Base-by-base conservation (phyloP, 2,797 vertebrate genomes). In the Sebastes steindachneri region DNA sequence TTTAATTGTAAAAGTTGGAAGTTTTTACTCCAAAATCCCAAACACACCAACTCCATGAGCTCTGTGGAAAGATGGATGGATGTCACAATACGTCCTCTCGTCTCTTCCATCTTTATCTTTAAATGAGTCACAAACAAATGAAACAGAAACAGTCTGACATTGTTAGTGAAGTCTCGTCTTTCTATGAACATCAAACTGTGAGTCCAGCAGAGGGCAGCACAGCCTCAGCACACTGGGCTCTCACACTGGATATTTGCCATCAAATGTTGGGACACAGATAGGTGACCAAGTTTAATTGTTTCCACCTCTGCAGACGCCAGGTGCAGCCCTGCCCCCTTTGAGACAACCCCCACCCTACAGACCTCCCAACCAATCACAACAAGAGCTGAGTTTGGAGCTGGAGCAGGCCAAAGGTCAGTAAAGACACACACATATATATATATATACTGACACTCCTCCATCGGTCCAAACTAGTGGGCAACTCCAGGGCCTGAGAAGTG, bases 281-380 rank as follows among this genome's bases (percentile, higher is more conserved):
- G 5, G 1, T 10, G 19, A 33, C 53, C 6, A 4, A 8, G 54
- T 17, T 21, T 37, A 9, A 54, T 41, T 62, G 9, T 72, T 69
- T 48, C 7, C n/a, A 4, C 4, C 17, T 51, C 35, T 17, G 37
- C 68, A 91, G 91, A 79, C 51, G 10, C 58, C 85, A 28, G 84
- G 51, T 10, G 37, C 35, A 21, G 58, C 77, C 17, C 69, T 48
- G 5, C 78, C 87, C 48, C 79, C 86, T 21, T 23, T 51, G 23
- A 89, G 91, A 66, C 86, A 85, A 72, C 92, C 92, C 3, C 93
- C 93, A 0, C 91, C 93, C 29, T 94, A 94, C 89, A 89, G 83
- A 59, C 87, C 92, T 14, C 92, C 91, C 57, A 80, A 41, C 87
- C 90, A 86, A 67, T 86, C 87, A 62, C 84, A 91, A 14, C 57